Base-by-base conservation (phyloP, 2,797 vertebrate species). In the Pseudopleuronectes americanus region DNA sequence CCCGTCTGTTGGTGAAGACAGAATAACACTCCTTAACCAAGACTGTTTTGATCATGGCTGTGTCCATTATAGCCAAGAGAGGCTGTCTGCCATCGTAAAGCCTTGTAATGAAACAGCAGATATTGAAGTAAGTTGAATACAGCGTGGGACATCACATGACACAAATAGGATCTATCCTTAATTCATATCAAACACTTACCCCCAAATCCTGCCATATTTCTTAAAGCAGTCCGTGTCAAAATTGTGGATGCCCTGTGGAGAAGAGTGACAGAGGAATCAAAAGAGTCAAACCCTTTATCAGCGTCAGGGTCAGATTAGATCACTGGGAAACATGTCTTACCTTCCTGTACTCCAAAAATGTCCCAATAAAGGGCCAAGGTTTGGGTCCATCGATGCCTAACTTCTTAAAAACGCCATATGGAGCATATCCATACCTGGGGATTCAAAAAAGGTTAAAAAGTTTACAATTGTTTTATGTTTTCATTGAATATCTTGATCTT, bases 21-120 rank as follows among this genome's bases (percentile, higher is more conserved):
- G 75, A 87, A 56, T 95, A 94, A 76, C 93, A 95, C 36, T 95
- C 95, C 77, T 95, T 96, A 24, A 96, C 79, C 64, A 96, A 74
- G 83, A 96, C 48, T 0, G 66, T 85, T 92, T 94, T 95, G 77
- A 96, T 91, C 75, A 96, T 81, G 49, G 47, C 1, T 0, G 93
- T 92, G 74, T 96, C 95, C 91, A 92, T 77, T 58, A 93, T 6
- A 22, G 62, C 90, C 75, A 96, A 19, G 2, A 94, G 0, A 4
- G 96, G 95, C 74, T 88, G 81, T 51, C 94, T 90, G 38, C 92
- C 94, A 0, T 96, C 94, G 24, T 84, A 95, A 28, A 92, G 2
- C 57, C 94, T 95, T 21, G 5, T 14, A 57, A 68, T 16, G 76
- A 26, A 81, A 56, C 0, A 66, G 31, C 8, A 69, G 41, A 68